A percentile compares a stretch with the other conserved stretches of the same genome.
These are phyloP conservation scores for Nipponacmea schrenckii DNA, from an alignment of 2,888 invertebrate genomes.

Conservation along the genomic window DNA sequence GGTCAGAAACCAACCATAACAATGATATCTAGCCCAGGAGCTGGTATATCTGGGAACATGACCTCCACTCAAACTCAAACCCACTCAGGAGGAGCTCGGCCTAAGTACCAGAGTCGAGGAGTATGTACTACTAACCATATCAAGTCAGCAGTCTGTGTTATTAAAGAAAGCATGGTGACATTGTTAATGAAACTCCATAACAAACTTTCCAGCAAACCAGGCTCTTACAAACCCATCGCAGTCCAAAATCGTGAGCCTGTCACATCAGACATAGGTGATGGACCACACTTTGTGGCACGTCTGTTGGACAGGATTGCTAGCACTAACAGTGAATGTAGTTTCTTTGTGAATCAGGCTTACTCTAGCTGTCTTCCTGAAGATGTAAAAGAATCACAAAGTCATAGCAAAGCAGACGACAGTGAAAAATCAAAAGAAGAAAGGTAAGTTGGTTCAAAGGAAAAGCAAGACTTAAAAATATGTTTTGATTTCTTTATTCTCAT, in stretches of 20 bases:
- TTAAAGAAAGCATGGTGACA: conserved; percentile 82
- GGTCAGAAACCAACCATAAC: conserved; percentile 26
- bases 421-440: conserved; percentile 38
- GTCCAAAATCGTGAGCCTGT: conserved; percentile 29
- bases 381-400: conserved; percentile 27
- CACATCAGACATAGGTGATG: conserved; percentile 78
- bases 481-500: too few species aligned
- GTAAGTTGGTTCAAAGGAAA: background rate
- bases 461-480: too few species aligned
- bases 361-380: conserved; percentile 79
- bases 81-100: conserved; percentile 15
- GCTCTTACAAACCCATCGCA: conserved; percentile 75
- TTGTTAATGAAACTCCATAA: conserved; percentile 89
- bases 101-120: conserved; percentile 49
- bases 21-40: background rate
- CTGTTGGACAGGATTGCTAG: conserved; percentile 75
- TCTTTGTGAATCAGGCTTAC: conserved; percentile 76
- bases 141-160: conserved; percentile 38
- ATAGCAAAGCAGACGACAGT: conserved; percentile 37
- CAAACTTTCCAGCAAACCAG: conserved; percentile 83
- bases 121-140: conserved; percentile 44
- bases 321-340: conserved; percentile 43
- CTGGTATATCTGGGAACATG: background rate
- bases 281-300: conserved; percentile 85
- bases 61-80: background rate